Percentiles rank a stretch among this genome's conserved stretches.
Conservation (phyloP, 2,797 vertebrate genomes). For the Enteromius trimaculatus region DNA sequence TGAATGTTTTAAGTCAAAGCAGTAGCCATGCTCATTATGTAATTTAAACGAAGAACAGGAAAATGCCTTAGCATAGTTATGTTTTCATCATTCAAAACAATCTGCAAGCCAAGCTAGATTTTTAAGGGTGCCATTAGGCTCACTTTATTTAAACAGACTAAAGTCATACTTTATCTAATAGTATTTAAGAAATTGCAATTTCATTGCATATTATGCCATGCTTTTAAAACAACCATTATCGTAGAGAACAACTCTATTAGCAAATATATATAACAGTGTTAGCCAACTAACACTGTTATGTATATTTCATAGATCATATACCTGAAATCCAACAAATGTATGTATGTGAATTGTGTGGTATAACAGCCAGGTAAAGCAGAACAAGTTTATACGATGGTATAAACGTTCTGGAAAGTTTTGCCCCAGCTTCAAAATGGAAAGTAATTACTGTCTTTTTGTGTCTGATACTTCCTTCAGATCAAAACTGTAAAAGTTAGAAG, state of each 20-base stretch:
- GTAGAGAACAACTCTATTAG: neutral
- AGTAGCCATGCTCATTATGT: slow-evolving; percentile 36
- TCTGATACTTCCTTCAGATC: neutral
- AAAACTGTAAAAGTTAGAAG: neutral
- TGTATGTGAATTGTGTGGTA: neutral
- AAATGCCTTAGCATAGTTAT: neutral
- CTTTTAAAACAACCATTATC: neutral
- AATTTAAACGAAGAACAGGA: slow-evolving; percentile 1
- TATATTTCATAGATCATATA: neutral
- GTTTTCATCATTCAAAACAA: neutral
- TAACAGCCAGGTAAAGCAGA: neutral
- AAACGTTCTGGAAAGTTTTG: neutral
- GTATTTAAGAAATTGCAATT: neutral
- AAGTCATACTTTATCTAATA: neutral
- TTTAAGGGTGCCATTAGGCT: neutral
- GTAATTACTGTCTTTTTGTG: neutral
- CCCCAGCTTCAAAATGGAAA: neutral
- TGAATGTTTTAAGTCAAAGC: slow-evolving; percentile 20
- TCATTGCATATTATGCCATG: neutral
- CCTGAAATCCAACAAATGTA: neutral
- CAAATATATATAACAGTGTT: neutral
- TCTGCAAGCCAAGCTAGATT: neutral
- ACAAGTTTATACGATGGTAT: neutral
- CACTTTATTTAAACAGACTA: neutral
- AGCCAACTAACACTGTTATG: neutral